Conservation (phyloP, 2,113 vertebrate species). For the Rhizomys pruinosus region DNA sequence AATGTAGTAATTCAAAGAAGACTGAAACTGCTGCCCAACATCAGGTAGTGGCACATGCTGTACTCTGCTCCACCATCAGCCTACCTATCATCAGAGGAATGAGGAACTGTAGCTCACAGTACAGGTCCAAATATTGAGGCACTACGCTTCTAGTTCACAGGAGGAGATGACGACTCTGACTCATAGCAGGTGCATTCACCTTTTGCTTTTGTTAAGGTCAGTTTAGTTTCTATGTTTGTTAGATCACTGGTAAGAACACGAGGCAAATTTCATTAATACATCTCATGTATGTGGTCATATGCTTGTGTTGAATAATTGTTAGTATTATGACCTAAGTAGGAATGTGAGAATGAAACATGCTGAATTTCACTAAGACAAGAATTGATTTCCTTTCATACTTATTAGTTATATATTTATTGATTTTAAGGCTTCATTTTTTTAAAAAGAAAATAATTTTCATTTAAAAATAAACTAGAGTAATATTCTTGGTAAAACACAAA, state of each 20-base stretch:
- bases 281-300: not conserved
- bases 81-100: too few relatives aligned
- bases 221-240: not conserved
- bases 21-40: too few relatives aligned
- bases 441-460: not conserved
- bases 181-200: not conserved
- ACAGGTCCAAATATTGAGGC: too few relatives aligned
- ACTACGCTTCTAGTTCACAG: too few relatives aligned
- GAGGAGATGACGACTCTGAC: too few relatives aligned
- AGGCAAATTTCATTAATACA: not conserved
- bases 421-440: constrained; percentile 13
- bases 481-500: constrained; percentile 48
- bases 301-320: not conserved
- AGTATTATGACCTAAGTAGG: not conserved
- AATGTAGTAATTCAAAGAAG: too few relatives aligned
- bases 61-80: too few relatives aligned
- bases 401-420: not conserved
- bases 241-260: not conserved
- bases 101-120: too few relatives aligned
- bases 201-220: constrained; percentile 24
- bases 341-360: constrained; percentile 23
- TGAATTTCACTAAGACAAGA: not conserved
- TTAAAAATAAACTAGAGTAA: constrained; percentile 17
- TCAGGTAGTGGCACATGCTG: too few relatives aligned
- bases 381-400: not conserved